Base-by-base conservation (phyloP, 2,888 invertebrate genomes). In the Diaphora mendica region DNA sequence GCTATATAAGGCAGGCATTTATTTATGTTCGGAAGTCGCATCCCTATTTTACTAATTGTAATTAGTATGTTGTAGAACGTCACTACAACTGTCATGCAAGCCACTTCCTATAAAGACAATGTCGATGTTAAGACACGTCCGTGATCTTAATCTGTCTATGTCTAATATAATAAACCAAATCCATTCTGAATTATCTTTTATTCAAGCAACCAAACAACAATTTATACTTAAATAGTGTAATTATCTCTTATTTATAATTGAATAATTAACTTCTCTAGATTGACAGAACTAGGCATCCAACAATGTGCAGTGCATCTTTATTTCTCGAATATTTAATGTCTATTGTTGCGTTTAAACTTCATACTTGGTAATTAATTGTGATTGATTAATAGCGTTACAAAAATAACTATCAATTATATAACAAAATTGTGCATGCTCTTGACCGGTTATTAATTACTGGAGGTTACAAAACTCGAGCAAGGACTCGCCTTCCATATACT, bases 351-450 rank as follows among this genome's bases (percentile, higher is more conserved):
- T 62, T 68, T 68, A 2, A n/a, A 68, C 23, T 55, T 23, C 35
- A 55, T 11, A 23, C 55, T 51, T 23, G n/a, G 23, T 67, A 15
- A 44, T 70, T 23, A 0, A 5, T 7, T 68, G 39, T 68, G 71
- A 71, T 74, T 55, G 51, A 64, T 71, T 64, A 33, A 33, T 67
- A 48, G 67, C 48, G 42, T 23, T 15, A 30, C 33, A 13, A 70
- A 55, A 70, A 42, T 65, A 42, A 42, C 35, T 30, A 71, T 17
- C 51, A 66, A 70, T 73, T 64, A 66, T 65, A 5, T 70, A 33
- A 73, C 64, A 55, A 69, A 30, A 62, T 74, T 26, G n/a, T 39
- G 68, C n/a, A 42, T 73, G 73, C 20, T 59, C 73, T 73, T 73
- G 65, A 73, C 69, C 69, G 26, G 20, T 42, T 70, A 33, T 33